Conservation (phyloP, 1,140 invertebrate species). For the Drosophila suzukii region DNA sequence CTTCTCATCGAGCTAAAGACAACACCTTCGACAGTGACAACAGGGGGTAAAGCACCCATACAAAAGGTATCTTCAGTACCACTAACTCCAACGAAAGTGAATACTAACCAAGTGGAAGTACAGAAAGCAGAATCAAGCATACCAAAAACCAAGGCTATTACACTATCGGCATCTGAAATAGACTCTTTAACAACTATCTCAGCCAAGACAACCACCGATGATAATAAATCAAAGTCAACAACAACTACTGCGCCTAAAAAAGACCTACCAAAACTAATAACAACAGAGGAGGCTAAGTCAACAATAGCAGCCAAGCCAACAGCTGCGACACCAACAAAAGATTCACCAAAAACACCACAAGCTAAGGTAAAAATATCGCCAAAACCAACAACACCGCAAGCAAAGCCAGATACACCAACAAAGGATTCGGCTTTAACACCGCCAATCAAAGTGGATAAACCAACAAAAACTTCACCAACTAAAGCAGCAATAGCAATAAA, state of each 20-base stretch:
- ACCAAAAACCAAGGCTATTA: too few relatives aligned
- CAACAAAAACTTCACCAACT: neutral
- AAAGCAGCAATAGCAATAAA: neutral
- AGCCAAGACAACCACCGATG: neutral
- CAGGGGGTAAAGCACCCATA: slow-evolving; percentile 3
- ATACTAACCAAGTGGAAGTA: neutral
- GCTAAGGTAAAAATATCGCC: neutral
- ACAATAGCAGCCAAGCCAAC: neutral
- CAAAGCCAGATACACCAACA: neutral
- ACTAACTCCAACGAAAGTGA: neutral
- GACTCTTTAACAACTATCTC: neutral
- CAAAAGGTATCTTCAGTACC: neutral
- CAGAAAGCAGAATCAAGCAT: neutral
- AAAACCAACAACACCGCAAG: neutral
- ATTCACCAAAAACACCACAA: slow-evolving; percentile 18
- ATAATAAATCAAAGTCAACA: slow-evolving; percentile 2
- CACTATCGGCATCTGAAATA: slow-evolving; percentile 1
- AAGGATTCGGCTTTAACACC: neutral
- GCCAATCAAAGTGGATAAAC: neutral
- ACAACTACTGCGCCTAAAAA: neutral
- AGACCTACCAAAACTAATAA: slow-evolving; percentile 14
- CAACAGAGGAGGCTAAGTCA: slow-evolving; percentile 17
- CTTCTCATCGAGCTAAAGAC: slow-evolving; percentile 53
- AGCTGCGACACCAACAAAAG: slow-evolving; percentile 2
- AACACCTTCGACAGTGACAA: slow-evolving; percentile 8